phyloP scores from a whole-genome alignment of 2,888 invertebrate genomes.

The Megalurothrips usitatus region DNA sequence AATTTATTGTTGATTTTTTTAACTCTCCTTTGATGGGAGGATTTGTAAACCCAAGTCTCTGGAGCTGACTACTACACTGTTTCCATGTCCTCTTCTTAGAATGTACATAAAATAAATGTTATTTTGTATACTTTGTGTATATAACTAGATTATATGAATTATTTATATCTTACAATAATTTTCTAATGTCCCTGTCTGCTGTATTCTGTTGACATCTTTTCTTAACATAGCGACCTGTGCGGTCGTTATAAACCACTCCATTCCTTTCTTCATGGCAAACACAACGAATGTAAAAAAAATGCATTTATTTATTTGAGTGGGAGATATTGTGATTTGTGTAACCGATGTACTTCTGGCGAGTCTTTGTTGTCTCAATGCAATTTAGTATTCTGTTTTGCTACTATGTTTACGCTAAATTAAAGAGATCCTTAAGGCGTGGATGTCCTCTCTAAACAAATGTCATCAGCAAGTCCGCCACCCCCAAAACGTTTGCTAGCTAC shows the following conservation, averaged over 20 bases:
- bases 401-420: neutral
- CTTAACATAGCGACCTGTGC: neutral
- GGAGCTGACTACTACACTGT: neutral
- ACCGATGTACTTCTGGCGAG: conserved; percentile 14
- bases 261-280: conserved; percentile 16
- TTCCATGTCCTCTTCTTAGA: conserved; percentile 11
- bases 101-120: conserved; percentile 11
- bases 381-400: neutral
- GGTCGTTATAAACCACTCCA: neutral
- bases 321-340: conserved; percentile 8
- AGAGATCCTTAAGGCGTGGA: neutral
- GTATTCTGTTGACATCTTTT: conserved; percentile 3
- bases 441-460: neutral
- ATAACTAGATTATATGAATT: conserved; percentile 11
- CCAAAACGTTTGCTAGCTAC: neutral
- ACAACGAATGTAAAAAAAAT: conserved; percentile 16
- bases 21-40: neutral
- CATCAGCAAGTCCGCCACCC: neutral
- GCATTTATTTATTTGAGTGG: conserved; percentile 21
- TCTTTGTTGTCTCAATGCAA: conserved; percentile 5
- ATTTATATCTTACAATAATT: conserved; percentile 14
- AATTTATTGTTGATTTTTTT: conserved; percentile 16
- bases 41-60: neutral
- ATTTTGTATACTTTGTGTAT: neutral
- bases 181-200: conserved; percentile 16